Base-by-base conservation (phyloP, 2,797 vertebrate genomes). In the Oreochromis mossambicus region DNA sequence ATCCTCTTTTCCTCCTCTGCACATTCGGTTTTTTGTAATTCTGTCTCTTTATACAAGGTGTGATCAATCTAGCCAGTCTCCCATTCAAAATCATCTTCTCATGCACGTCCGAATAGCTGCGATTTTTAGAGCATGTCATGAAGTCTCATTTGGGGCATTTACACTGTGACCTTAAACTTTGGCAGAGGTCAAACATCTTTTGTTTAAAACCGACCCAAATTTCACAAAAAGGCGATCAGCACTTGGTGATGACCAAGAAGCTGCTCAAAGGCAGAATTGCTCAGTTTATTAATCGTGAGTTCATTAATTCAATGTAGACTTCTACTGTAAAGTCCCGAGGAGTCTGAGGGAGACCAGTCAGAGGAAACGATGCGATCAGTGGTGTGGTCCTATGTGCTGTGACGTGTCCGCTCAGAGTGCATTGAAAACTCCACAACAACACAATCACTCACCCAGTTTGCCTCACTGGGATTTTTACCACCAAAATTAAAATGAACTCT, bases 371-470 rank as follows among this genome's bases (percentile, higher is more conserved):
- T 48, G 46, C 8, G 7, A 50, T 50, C 17, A 5, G 63, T 1
- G 13, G 38, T 43, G 66, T 43, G 21, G 58, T 61, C 34, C 19
- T 34, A 61, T 61, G 56, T 68, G 8, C 38, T 15, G 3, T 24
- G 7, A 68, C 9, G 36, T 9, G 38, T 70, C 38, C 1, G 14
- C 21, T 8, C 12, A 6, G 36, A 41, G 36, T 9, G 63, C 63
- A 41, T 14, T 24, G 36, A 24, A 63, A 63, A 36, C 34, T 41
- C 66, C 21, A 26, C 3, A 70, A 24, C 66, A 26, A 43, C 0
- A 0, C 3, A 1, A 5, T 0, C 21, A 6, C 24, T 26, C 13
- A 15, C 3, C 66, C 10, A 4, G 15, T 24, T 70, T 70, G 8
- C 21, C 13, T 34, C 29, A 1, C 38, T 26, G 21, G 38, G 2